Base-by-base conservation (phyloP, 2,113 vertebrate species). In the Cyprinus carpio region DNA sequence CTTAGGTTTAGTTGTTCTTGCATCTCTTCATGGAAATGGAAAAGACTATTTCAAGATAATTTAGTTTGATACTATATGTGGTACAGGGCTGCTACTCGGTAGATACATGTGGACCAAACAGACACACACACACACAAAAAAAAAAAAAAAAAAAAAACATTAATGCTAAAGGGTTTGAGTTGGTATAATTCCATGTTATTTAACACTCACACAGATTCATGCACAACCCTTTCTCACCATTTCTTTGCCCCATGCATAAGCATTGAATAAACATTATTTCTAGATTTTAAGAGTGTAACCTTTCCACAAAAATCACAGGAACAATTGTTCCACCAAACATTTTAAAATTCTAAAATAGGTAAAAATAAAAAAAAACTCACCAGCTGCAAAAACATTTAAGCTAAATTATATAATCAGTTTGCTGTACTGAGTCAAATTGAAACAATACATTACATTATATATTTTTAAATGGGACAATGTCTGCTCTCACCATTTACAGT, bases 1-100 rank as follows among this genome's bases (percentile, higher is more conserved):
- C 90, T 87, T 90, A 90, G 87, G 85, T 87, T 84, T 88, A 84
- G 90, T 65, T 90, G 88, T 82, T 60, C 31, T 56, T 43, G 15
- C 62, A 51, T 67, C 67, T 79, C 40, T 15, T 79, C 69, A 18
- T 72, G 31, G 37, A 67, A 84, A 83, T 40, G n/a, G n/a, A n/a
- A 34, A 80, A 80, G 23, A 46, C 60, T 64, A 27, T 16, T 10
- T 29, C 43, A n/a, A 72, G 69, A 51, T 51, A 51, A 75, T 75
- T 29, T 51, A 51, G 6, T 40, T 40, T 40, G 40, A 40, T 8
- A 40, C 40, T 40, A 40, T 40, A 40, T 40, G 40, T 8, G 8
- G 40, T 40, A 40, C 40, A 40, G 40, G 40, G 40, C 2, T 25
- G 5, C 23, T 13, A 2, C 10, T 72, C 3, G 7, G 4, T 25